Evolutionary conservation across 2,888 invertebrate genomes (phyloP), one percentile per base, ranked within the genome.

Genomic region (Troides oblongomaculatus): DNA sequence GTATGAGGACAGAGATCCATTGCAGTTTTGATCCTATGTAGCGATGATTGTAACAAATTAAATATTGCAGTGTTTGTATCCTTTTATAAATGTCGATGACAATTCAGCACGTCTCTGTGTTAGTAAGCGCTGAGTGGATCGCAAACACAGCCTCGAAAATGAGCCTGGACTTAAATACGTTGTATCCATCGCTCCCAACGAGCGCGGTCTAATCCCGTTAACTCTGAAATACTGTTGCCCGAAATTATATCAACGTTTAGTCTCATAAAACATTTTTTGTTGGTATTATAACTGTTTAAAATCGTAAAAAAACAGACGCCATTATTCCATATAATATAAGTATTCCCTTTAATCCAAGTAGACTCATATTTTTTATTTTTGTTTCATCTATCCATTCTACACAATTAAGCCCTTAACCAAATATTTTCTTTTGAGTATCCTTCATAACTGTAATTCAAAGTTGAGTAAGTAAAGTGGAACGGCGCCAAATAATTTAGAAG

Each of bases 131-230:
- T 18, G 18, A 50, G 14, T 50, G 50, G 18, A 50, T 50, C 17
- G 14, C 14, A 50, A 50, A 17, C 50, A 50, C 50, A 18, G 50
- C 50, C 18, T 50, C 50, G 14, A 39, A 57, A 64, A 64, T 64
- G 21, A 57, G 39, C 17, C 14, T 36, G 57, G 39, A 21, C 21
- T 64, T 64, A 64, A 57, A 39, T 64, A 57, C 57, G 21, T 57
- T 57, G 64, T 64, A 64, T 64, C 64, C 64, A 57, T 64, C 64
- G 56, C 64, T 39, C 64, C 56, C 39, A 57, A 56, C 57, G 57
- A 57, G 64, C 64, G 7, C 64, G 56, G 64, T n/a, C 56, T 64
- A 64, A 64, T 64, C 64, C 64, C 21, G 56, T 64, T 57, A 57
- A 64, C 64, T 39, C 57, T 30, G 57, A 57, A 64, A 64, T 64